A percentile compares a stretch with the other conserved stretches of the same genome.
Evolutionary conservation across 2,113 vertebrate genomes (phyloP).

Genomic region (Sinocyclocheilus rhinocerous): DNA sequence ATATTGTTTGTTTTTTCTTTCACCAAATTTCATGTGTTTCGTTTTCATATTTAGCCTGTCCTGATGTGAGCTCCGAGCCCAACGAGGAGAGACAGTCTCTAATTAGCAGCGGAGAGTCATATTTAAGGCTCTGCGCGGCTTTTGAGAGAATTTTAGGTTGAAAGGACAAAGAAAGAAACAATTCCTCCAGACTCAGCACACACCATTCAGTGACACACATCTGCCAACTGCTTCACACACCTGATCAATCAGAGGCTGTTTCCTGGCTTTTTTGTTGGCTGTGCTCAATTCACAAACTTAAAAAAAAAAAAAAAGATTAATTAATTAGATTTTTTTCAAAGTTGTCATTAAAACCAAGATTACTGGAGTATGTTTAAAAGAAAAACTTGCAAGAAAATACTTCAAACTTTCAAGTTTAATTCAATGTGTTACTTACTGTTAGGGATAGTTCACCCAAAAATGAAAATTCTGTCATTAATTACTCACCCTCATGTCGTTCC

Average conservation of each 20-base stretch:
- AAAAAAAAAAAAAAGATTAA: no score
- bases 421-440: no score
- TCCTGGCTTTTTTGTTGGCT: neutral
- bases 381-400: neutral
- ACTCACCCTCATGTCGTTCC: no score
- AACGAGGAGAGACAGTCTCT: conserved; percentile 68
- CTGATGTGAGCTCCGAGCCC: conserved; percentile 71
- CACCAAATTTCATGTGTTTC: conserved; percentile 72
- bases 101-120: conserved; percentile 79
- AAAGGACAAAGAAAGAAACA: conserved; percentile 76
- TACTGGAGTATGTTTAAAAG: no score
- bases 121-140: conserved; percentile 76
- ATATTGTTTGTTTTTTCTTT: conserved; percentile 73
- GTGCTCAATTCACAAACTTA: neutral
- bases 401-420: no score
- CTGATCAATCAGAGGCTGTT: neutral
- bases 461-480: no score
- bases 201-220: no score
- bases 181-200: conserved; percentile 58
- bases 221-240: neutral
- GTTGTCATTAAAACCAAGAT: no score
- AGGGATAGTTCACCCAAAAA: no score
- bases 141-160: conserved; percentile 74
- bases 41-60: conserved; percentile 76
- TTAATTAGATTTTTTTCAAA: no score